Evolutionary conservation across 2,888 invertebrate species (phyloP), one percentile per base, ranked within the genome.

Genomic region (Nematopogon swammerdamellus): DNA sequence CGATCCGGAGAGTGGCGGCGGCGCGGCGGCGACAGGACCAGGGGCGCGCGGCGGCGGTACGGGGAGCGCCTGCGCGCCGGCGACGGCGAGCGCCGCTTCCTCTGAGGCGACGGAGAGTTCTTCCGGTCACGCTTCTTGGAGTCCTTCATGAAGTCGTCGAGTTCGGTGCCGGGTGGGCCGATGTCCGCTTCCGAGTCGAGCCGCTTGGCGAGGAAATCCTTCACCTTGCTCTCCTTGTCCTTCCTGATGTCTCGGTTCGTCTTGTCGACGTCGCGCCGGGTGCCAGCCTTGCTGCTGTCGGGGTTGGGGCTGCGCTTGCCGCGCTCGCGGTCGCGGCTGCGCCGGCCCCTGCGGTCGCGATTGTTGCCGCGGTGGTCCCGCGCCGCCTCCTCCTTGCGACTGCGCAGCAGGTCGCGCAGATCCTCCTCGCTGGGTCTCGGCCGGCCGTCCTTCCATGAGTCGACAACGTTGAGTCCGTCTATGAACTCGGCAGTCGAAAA

Each of bases 211-310:
- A 79, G 59, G 49, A 65, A 68, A 52, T 74, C 68, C 54, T 76
- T 76, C 1, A 77, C 76, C 60, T 77, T 79, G 6, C 64, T 68
- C 60, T 75, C 74, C 52, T 77, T 77, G 56, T 79, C 77, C 50
- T 56, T 70, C 51, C 63, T 71, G 48, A 79, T 77, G 14, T 77
- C 77, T 64, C 70, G 65, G 45, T 70, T 73, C 1, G 77, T 77
- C 58, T 79, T 79, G 55, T 52, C 68, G 0, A 70, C 74, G 52
- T 79, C 77, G 2, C 79, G 72, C 5, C 79, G 67, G 50, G 74
- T 77, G 6, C 77, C 77, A n/a, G n/a, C n/a, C n/a, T n/a, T n/a
- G n/a, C n/a, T n/a, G n/a, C n/a, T n/a, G n/a, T n/a, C 0, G 76
- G 75, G 51, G 67, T 19, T 72, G 54, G 55, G 59, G 46, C 53